These are phyloP conservation scores for Octodonta nipae DNA, from an alignment of 2,888 invertebrate species.

Conservation along the genomic window DNA sequence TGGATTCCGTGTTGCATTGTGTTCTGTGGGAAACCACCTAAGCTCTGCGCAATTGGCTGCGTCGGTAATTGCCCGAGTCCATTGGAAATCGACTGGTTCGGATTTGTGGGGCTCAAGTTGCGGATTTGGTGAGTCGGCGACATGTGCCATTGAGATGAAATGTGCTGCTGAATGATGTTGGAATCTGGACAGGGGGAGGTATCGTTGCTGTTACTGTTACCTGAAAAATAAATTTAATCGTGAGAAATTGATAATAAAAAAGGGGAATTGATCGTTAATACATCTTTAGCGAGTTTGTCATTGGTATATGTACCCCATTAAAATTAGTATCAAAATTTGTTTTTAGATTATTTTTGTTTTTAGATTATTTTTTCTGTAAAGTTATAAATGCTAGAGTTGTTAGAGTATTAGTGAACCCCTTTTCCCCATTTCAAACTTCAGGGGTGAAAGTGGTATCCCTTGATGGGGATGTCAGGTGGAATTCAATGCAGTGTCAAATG, in stretches of 20 bases:
- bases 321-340: too few relatives aligned
- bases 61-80: conserved; percentile 15
- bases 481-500: too few relatives aligned
- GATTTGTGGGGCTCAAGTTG: conserved; percentile 21
- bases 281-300: too few relatives aligned
- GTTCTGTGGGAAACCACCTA: conserved; percentile 21
- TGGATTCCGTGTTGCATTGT: conserved; percentile 21
- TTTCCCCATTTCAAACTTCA: too few relatives aligned
- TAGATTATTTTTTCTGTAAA: too few relatives aligned
- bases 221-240: conserved; percentile 16
- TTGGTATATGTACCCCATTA: too few relatives aligned
- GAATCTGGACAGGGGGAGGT: conserved; percentile 21
- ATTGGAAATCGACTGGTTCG: conserved; percentile 11
- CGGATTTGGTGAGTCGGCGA: conserved; percentile 22
- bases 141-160: conserved; percentile 20
- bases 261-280: too few relatives aligned
- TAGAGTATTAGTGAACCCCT: too few relatives aligned
- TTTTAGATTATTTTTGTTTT: too few relatives aligned
- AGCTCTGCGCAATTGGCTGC: conserved; percentile 16
- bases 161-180: conserved; percentile 30
- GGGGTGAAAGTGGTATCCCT: too few relatives aligned
- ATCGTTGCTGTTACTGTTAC: conserved; percentile 28
- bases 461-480: too few relatives aligned
- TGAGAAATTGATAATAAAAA: not conserved
- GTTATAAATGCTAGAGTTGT: too few relatives aligned